These are phyloP conservation scores for Acanthosepion pharaonis DNA, from an alignment of 2,888 invertebrate species.

Conservation along the genomic window DNA sequence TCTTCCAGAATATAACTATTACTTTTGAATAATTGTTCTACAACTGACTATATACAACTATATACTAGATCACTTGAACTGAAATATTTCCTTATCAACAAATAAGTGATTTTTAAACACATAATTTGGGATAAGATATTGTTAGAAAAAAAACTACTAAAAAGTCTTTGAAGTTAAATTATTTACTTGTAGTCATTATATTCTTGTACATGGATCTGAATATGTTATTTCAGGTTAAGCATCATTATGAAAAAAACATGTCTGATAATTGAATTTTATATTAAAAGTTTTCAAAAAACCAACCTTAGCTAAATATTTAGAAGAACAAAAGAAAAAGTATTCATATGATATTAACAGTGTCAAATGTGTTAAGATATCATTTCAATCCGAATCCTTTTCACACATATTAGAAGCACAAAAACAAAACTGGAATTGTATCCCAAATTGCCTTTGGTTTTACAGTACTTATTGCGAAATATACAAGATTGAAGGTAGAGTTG, in stretches of 20 bases:
- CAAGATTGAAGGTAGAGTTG: neutral
- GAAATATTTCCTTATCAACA: neutral
- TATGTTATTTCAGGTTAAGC: neutral
- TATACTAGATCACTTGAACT: neutral
- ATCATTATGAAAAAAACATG: neutral
- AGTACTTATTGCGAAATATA: neutral
- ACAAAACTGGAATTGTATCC: neutral
- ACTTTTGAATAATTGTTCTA: neutral
- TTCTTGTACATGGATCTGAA: neutral
- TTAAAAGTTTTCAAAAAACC: neutral
- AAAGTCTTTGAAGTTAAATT: neutral
- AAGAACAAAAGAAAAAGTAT: neutral
- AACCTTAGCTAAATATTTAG: neutral
- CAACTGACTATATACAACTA: neutral
- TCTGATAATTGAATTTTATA: neutral
- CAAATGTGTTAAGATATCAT: neutral
- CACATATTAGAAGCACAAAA: neutral
- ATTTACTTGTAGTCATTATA: neutral
- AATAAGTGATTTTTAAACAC: neutral
- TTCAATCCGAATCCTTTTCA: neutral
- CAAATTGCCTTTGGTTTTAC: neutral
- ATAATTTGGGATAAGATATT: neutral
- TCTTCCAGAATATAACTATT: neutral
- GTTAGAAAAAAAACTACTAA: neutral
- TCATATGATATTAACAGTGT: neutral